Evolutionary conservation across 2,113 vertebrate genomes (phyloP), one percentile per base, ranked within the genome.

Genomic region (Arenaria interpres): DNA sequence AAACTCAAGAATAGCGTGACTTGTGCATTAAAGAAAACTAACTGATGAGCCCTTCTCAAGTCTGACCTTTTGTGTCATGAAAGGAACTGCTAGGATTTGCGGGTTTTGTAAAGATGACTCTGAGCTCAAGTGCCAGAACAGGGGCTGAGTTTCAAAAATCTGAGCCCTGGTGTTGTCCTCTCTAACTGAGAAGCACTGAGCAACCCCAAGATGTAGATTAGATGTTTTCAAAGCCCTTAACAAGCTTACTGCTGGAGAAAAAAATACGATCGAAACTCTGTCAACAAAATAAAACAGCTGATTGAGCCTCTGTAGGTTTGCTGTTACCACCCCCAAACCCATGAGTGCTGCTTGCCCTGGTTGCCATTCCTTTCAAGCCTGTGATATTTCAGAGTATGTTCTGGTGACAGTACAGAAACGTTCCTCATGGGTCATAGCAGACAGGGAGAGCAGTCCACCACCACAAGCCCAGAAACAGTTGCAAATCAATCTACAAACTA

Each of bases 361-460:
- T 4, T 62, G 54, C 51, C 30, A 45, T 35, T 79, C 62, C 82
- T 83, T 79, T 68, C 71, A 69, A 32, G 54, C 5, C 37, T 56
- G 41, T 73, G 57, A 62, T 7, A 53, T 54, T 82, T 57, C 79
- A 20, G n/a, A 45, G 24, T 16, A 9, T 28, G 45, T 39, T 93
- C n/a, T 85, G 28, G 63, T 68, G 59, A 51, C 41, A 64, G 10
- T 5, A 46, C 6, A 46, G 75, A 93, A 67, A 72, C 4, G 1
- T 50, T 78, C 53, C 64, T 77, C 0, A 0, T 53, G 54, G 46
- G 62, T 57, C 78, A 59, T 33, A 78, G 67, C 39, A 74, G 62
- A 35, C 1, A 1, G 28, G 45, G 28, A 80, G 22, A 80, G 28
- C 7, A 5, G 32, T n/a, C 66, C 67, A 51, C 1, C 0, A 39